Evolutionary conservation across 2,113 vertebrate genomes (phyloP), one percentile per base, ranked within the genome.

Genomic region (Neodontobutis hainanensis): DNA sequence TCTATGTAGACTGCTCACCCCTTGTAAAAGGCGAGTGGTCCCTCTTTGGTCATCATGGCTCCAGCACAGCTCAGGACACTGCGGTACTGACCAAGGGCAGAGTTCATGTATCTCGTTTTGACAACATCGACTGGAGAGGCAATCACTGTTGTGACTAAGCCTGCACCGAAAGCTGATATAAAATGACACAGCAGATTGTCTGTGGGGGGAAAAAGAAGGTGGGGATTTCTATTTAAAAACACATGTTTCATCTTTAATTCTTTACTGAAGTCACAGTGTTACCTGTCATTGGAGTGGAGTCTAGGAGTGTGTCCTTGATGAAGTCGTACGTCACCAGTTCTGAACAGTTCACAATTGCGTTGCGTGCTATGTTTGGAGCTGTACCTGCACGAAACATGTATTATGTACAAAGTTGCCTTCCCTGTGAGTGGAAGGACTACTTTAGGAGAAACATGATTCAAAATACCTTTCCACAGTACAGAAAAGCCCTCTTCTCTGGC

Each of bases 71-170:
- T 88, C 14, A 94, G 75, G 12, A 94, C 91, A 5, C 92, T 91
- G 77, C 77, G 77, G 81, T 95, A 94, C 76, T 91, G 93, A 74
- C 92, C 90, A 0, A 75, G 72, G 77, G 92, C 88, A 80, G 95
- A 94, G 87, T 96, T 96, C 94, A 96, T 95, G 6, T 94, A 96
- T 90, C 95, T 92, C 12, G 95, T 96, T 87, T 96, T 96, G 90
- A 96, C 94, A 58, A 96, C 95, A 48, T 96, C 95, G 0, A 96
- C 95, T 0, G 95, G 95, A 61, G 95, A 96, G 56, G 95, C 94
- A 0, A 95, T 92, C 44, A 96, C 36, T 0, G 95, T 96, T 38
- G 95, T 95, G 84, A 94, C 95, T 66, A 96, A 92, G 5, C 95
- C 95, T 0, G 94, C 95, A 9, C 95, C 95, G 11, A 96, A 95